phyloP scores from a whole-genome alignment of 92 coral and sea anemone species.

The Virgularia gustaviana region DNA sequence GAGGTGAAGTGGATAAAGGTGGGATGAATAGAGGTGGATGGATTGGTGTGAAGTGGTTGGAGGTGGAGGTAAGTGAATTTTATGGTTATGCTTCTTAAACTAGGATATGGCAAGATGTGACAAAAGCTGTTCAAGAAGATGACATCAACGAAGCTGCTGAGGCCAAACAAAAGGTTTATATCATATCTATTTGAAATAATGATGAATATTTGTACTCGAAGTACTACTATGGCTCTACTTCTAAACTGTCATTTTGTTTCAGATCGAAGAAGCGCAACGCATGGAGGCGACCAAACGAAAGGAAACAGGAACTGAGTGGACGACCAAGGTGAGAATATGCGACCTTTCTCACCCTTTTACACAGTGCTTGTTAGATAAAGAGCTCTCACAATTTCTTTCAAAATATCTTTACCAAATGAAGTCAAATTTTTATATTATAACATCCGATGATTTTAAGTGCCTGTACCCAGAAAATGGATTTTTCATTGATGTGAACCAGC shows the following conservation, averaged over 20 bases:
- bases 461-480: no score
- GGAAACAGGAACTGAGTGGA: conserved; percentile 77
- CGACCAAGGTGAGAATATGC: conserved; percentile 64
- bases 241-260: not conserved
- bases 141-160: conserved; percentile 76
- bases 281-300: conserved; percentile 80
- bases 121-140: conserved; percentile 63
- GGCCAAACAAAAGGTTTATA: conserved; percentile 77
- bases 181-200: not conserved
- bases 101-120: conserved; percentile 76
- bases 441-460: no score
- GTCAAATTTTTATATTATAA: no score
- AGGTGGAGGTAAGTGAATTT: not conserved
- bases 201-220: not conserved
- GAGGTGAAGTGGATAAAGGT: no score
- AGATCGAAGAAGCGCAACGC: conserved; percentile 89
- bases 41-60: not conserved
- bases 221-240: not conserved
- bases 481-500: no score
- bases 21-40: no score
- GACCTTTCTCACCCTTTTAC: no score
- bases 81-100: not conserved
- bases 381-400: not conserved
- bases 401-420: not conserved
- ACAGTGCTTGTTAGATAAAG: no score